Evolutionary conservation across 2,797 vertebrate species (phyloP).

Genomic region (Sebastes dallii): DNA sequence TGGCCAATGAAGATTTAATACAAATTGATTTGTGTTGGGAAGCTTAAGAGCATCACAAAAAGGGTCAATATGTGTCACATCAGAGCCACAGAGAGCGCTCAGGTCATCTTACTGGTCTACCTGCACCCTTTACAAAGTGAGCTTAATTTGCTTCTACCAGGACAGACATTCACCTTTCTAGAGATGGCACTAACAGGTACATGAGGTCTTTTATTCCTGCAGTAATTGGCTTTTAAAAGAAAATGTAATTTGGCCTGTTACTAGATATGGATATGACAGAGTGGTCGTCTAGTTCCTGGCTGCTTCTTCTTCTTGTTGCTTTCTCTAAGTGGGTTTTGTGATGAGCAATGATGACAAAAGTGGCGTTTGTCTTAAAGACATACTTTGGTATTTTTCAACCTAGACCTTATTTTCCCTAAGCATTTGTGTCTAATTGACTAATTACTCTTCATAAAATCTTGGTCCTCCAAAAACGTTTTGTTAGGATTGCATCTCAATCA

Average conservation of each 20-base stretch:
- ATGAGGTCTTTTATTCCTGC: background rate
- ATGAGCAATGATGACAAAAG: background rate
- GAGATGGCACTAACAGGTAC: background rate
- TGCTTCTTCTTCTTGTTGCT: background rate
- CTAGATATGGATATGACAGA: background rate
- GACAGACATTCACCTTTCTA: background rate
- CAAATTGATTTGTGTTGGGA: background rate
- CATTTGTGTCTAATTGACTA: too few species aligned
- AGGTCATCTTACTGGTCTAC: background rate
- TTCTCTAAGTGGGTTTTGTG: background rate
- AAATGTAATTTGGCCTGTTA: background rate
- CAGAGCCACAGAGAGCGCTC: background rate
- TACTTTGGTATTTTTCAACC: too few species aligned
- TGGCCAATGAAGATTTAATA: background rate
- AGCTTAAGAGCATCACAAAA: background rate
- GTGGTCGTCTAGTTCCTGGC: background rate
- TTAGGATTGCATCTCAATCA: too few species aligned
- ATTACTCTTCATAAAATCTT: too few species aligned
- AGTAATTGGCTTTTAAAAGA: constrained; percentile 17
- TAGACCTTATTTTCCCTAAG: too few species aligned
- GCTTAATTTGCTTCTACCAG: background rate
- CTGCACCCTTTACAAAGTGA: background rate
- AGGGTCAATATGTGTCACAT: background rate
- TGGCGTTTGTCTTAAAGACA: too few species aligned
- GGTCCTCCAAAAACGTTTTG: too few species aligned